phyloP scores from a whole-genome alignment of 2,113 vertebrate species.

The Columba janthina region DNA sequence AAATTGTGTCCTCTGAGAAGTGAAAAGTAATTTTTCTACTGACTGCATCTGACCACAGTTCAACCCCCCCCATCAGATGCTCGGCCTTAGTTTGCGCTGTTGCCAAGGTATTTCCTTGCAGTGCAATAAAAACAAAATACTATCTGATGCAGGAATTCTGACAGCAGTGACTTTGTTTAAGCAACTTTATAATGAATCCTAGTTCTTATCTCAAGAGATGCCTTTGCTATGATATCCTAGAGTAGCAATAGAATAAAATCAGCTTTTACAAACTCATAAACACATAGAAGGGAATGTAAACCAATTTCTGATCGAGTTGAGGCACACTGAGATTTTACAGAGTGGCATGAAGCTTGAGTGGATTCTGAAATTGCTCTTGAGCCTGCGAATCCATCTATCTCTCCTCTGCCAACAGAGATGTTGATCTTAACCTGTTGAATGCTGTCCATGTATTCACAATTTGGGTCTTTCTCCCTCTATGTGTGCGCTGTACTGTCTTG shows the following conservation, averaged over 20 bases:
- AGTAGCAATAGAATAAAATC: constrained; percentile 33
- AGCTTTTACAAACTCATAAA: constrained; percentile 63
- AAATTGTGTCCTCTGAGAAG: constrained; percentile 41
- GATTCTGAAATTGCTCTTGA: constrained; percentile 66
- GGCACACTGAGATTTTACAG: constrained; percentile 54
- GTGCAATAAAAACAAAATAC: not conserved
- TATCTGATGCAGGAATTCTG: not conserved
- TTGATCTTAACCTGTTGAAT: constrained; percentile 33
- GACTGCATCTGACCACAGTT: constrained; percentile 17
- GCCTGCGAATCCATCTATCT: constrained; percentile 40
- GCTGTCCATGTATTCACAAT: not conserved
- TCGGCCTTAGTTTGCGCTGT: not conserved
- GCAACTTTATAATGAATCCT: constrained; percentile 29
- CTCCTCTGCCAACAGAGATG: not conserved
- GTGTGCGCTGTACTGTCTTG: not conserved
- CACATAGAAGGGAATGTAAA: constrained; percentile 61
- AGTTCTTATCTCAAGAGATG: constrained; percentile 16
- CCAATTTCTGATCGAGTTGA: constrained; percentile 65
- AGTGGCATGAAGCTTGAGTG: constrained; percentile 66
- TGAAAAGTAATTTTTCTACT: constrained; percentile 47
- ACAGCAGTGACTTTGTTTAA: constrained; percentile 31
- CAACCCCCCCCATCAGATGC: not conserved
- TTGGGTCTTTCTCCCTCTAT: not conserved
- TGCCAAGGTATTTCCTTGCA: not conserved
- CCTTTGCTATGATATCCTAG: constrained; percentile 20